Evolutionary conservation across 2,797 vertebrate species (phyloP).

Genomic region (Pangasius mekongensis): DNA sequence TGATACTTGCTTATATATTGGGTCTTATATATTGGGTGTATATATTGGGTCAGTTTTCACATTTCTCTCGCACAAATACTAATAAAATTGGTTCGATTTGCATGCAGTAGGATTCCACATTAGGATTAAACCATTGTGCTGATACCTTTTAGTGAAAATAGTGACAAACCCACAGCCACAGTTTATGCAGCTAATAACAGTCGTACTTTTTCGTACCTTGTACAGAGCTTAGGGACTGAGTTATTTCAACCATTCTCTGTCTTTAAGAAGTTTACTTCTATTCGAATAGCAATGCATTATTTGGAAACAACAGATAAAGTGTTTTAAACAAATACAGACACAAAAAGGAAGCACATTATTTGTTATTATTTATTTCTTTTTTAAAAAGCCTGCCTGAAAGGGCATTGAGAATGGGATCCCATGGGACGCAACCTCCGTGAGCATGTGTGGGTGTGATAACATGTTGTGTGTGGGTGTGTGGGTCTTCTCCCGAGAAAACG

Average conservation of each 20-base stretch:
- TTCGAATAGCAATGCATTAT: background rate
- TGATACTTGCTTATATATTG: too few species aligned
- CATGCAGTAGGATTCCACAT: background rate
- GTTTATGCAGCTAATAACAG: constrained; percentile 12
- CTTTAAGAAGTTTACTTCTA: background rate
- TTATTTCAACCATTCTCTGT: background rate
- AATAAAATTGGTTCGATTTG: background rate
- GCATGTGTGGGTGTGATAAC: background rate
- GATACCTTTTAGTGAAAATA: background rate
- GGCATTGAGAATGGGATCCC: background rate
- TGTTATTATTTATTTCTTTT: background rate
- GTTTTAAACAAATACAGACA: background rate
- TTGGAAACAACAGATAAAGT: background rate
- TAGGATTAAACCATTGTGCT: background rate
- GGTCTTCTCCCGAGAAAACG: background rate
- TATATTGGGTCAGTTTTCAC: constrained; percentile 3
- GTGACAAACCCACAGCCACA: background rate
- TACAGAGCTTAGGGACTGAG: background rate
- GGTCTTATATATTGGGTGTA: too few species aligned
- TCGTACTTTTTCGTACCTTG: too few species aligned
- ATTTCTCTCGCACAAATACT: constrained; percentile 1
- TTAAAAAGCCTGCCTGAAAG: background rate
- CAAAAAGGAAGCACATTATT: background rate
- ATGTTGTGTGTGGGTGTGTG: background rate
- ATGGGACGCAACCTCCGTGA: background rate